These are phyloP conservation scores for Agrilus mali DNA, from an alignment of 2,888 invertebrate genomes.

Conservation along the genomic window DNA sequence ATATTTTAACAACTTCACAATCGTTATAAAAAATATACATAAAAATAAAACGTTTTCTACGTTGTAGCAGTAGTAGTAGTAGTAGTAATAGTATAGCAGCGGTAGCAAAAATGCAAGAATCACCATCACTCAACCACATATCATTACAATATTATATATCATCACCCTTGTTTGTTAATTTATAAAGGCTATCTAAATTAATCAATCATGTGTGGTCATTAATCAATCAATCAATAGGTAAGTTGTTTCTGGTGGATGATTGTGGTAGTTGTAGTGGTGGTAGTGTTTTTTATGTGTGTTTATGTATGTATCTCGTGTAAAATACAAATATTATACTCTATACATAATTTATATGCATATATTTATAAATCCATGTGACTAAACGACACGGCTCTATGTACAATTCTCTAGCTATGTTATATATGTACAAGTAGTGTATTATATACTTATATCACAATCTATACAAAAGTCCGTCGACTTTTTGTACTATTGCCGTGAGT, in stretches of 20 bases:
- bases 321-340: constrained; percentile 18
- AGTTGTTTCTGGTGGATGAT: too few species aligned
- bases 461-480: constrained; percentile 26
- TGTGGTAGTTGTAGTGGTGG: constrained; percentile 1
- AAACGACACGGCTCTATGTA: constrained; percentile 18
- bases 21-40: constrained; percentile 29
- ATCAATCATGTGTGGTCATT: neutral
- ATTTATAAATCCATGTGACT: constrained; percentile 11
- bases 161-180: too few species aligned
- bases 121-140: neutral
- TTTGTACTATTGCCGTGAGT: constrained; percentile 18
- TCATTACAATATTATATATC: too few species aligned
- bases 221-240: constrained; percentile 9
- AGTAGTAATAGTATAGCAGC: too few species aligned
- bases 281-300: constrained; percentile 19
- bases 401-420: constrained; percentile 27
- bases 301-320: constrained; percentile 17
- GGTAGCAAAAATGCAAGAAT: constrained; percentile 24
- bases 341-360: constrained; percentile 9
- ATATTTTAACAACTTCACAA: constrained; percentile 33
- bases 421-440: constrained; percentile 22
- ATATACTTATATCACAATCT: constrained; percentile 29
- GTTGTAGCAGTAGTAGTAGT: constrained; percentile 12
- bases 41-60: constrained; percentile 28
- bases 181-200: neutral